Evolutionary conservation across 1,140 invertebrate species (phyloP).

Genomic region (Pomacea maculata): DNA sequence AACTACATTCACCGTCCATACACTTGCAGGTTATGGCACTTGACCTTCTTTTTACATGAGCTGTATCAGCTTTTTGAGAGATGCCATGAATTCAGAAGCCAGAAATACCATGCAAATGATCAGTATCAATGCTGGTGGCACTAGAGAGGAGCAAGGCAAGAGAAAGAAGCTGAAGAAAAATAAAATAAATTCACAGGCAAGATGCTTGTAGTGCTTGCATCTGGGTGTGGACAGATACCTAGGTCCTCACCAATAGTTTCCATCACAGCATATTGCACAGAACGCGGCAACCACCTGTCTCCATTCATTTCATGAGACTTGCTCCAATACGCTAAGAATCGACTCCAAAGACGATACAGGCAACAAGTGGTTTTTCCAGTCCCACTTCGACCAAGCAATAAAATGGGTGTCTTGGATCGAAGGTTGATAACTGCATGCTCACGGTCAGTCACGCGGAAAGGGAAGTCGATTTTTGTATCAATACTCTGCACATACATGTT

Average conservation of each 20-base stretch:
- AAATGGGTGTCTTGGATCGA: conserved; percentile 44
- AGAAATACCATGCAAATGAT: too few relatives aligned
- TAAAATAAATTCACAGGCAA: too few relatives aligned
- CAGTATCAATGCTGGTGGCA: too few relatives aligned
- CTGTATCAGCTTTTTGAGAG: too few relatives aligned
- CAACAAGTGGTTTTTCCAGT: conserved; percentile 63
- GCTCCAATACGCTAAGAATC: conserved; percentile 55
- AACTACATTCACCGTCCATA: too few relatives aligned
- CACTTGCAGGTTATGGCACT: too few relatives aligned
- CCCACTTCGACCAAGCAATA: conserved; percentile 58
- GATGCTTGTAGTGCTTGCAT: too few relatives aligned
- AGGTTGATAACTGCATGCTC: conserved; percentile 61
- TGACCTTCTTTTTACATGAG: too few relatives aligned
- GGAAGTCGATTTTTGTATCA: conserved; percentile 58
- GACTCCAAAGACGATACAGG: conserved; percentile 57
- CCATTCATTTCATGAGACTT: conserved; percentile 41
- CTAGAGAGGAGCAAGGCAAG: too few relatives aligned
- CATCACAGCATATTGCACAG: conserved; percentile 25
- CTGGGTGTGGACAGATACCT: background rate
- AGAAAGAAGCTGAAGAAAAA: too few relatives aligned
- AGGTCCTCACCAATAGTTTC: conserved; percentile 19
- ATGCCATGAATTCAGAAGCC: too few relatives aligned
- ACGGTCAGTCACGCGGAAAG: conserved; percentile 59
- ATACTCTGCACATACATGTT: conserved; percentile 35
- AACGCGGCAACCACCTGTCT: conserved; percentile 39